Percentiles rank a stretch among this genome's conserved stretches.
Conservation (phyloP, 2,797 vertebrate species). For the Nothura maculosa region DNA sequence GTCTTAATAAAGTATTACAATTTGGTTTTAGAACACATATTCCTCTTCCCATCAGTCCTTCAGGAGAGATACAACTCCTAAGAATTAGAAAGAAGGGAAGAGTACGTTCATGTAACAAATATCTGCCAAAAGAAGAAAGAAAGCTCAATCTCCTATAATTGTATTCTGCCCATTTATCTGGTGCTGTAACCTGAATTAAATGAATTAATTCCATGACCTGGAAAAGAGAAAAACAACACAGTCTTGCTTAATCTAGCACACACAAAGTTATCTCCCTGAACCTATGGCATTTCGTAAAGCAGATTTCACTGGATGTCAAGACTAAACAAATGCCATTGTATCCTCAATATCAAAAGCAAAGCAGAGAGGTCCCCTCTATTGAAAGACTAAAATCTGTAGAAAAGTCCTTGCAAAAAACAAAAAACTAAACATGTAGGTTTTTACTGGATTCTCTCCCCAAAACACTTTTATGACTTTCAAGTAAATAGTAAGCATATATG, state of each 20-base stretch:
- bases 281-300: constrained; percentile 56
- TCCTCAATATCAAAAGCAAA: neutral
- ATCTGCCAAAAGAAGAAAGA: neutral
- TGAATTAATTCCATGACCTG: constrained; percentile 51
- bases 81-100: neutral
- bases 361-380: neutral
- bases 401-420: neutral
- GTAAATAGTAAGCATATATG: neutral
- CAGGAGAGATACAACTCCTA: neutral
- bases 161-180: constrained; percentile 48
- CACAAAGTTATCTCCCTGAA: constrained; percentile 31
- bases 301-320: constrained; percentile 36
- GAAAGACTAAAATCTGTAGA: neutral
- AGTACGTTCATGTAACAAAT: neutral
- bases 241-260: constrained; percentile 42
- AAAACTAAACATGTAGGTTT: neutral
- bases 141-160: constrained; percentile 4
- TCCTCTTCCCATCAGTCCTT: neutral
- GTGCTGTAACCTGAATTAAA: constrained; percentile 48
- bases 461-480: neutral
- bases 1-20: neutral
- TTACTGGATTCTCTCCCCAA: neutral
- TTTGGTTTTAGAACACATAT: neutral
- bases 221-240: constrained; percentile 52
- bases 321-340: neutral